Evolutionary conservation across 2,888 invertebrate species (phyloP).

Genomic region (Cataglyphis cursor): DNA sequence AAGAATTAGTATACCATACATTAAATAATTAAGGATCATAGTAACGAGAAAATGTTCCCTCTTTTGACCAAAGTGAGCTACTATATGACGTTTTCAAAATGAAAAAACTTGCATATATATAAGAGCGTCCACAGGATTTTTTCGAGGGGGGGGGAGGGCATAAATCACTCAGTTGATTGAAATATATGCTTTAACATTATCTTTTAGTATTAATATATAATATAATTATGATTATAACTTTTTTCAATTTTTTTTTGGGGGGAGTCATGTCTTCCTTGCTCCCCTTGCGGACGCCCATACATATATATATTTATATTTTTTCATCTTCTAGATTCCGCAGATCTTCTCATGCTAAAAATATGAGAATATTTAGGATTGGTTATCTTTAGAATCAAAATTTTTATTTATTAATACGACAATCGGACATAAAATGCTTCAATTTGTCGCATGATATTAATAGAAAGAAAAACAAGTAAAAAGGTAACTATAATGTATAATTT

Average conservation of each 20-base stretch:
- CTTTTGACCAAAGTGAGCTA: neutral
- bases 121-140: too few species aligned
- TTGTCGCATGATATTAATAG: neutral
- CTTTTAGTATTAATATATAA: too few species aligned
- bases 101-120: neutral
- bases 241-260: too few species aligned
- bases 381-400: neutral
- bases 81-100: neutral
- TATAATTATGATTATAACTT: too few species aligned
- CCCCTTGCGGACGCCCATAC: too few species aligned
- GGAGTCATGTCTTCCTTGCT: too few species aligned
- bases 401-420: neutral
- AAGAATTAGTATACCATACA: conserved; percentile 26
- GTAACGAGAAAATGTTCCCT: neutral
- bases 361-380: neutral
- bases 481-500: neutral
- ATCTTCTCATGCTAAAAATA: neutral
- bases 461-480: conserved; percentile 5
- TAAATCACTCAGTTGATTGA: too few species aligned
- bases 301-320: neutral
- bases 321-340: neutral
- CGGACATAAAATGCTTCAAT: neutral
- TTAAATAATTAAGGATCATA: conserved; percentile 41
- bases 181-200: too few species aligned
- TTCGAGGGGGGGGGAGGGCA: too few species aligned